Conservation (phyloP, 1,140 invertebrate species). For the Brachionus rubens region DNA sequence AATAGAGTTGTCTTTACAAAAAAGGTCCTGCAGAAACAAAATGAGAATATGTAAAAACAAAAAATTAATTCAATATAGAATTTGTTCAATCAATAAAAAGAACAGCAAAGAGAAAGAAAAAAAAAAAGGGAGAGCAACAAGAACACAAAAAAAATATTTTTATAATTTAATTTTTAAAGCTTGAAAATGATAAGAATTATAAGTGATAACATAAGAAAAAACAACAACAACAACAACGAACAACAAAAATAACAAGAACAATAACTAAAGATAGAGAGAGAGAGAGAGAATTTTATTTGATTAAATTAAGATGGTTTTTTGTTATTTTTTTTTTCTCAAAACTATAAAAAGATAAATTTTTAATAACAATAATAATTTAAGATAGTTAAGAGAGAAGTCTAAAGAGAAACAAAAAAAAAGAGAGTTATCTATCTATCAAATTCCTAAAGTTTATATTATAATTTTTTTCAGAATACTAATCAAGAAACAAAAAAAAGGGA, state of each 20-base stretch:
- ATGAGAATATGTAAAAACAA: too few species aligned
- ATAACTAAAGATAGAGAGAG: background rate
- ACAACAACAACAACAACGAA: background rate
- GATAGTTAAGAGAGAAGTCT: constrained; percentile 31
- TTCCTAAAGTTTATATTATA: background rate
- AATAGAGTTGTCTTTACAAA: too few species aligned
- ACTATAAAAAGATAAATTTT: background rate
- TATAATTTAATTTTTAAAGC: too few species aligned
- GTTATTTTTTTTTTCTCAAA: background rate
- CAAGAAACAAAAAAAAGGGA: background rate
- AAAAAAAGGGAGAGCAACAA: too few species aligned
- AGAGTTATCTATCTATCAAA: constrained; percentile 27
- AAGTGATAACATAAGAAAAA: constrained; percentile 2
- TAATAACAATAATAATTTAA: constrained; percentile 22
- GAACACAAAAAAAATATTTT: too few species aligned
- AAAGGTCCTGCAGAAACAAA: too few species aligned
- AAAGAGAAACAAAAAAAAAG: background rate
- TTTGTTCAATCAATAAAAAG: too few species aligned
- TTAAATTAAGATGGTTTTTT: background rate
- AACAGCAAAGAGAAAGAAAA: too few species aligned
- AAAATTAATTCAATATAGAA: too few species aligned
- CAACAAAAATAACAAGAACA: constrained; percentile 2
- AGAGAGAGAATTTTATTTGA: background rate
- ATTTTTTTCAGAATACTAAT: constrained; percentile 22
- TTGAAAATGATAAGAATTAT: background rate